Conservation (phyloP, 1,140 invertebrate genomes). For the Cyclargus thomasi region DNA sequence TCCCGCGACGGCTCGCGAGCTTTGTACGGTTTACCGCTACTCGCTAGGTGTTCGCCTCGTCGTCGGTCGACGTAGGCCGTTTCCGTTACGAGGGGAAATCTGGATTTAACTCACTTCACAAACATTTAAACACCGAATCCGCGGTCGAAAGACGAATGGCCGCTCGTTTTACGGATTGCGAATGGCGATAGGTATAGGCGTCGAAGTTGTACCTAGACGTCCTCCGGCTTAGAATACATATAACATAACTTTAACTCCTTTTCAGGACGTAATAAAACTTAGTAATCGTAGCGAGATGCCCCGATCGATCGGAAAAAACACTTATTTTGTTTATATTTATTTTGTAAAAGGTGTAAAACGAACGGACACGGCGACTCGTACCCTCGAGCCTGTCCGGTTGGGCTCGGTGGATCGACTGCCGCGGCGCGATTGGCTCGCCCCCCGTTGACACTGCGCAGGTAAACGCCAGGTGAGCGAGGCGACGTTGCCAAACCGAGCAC, state of each 20-base stretch:
- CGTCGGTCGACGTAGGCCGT: constrained; percentile 66
- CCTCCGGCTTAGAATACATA: constrained; percentile 22
- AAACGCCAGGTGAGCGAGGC: constrained; percentile 61
- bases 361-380: constrained; percentile 40
- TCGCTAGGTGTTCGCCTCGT: constrained; percentile 26
- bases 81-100: constrained; percentile 68
- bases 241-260: not conserved
- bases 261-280: not conserved
- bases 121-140: constrained; percentile 39
- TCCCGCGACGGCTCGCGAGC: constrained; percentile 54
- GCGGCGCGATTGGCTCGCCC: constrained; percentile 46
- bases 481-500: constrained; percentile 70
- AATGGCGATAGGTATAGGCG: not conserved
- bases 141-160: constrained; percentile 37
- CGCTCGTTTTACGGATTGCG: constrained; percentile 22
- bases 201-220: constrained; percentile 26
- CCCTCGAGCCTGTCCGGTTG: constrained; percentile 43
- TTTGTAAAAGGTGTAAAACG: constrained; percentile 24
- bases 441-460: constrained; percentile 72
- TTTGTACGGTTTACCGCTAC: constrained; percentile 62
- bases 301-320: not conserved
- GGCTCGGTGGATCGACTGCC: constrained; percentile 58
- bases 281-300: not conserved
- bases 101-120: constrained; percentile 63
- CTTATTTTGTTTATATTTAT: constrained; percentile 29